phyloP scores from a whole-genome alignment of 2,888 invertebrate genomes.

The Heliothis peltigera region DNA sequence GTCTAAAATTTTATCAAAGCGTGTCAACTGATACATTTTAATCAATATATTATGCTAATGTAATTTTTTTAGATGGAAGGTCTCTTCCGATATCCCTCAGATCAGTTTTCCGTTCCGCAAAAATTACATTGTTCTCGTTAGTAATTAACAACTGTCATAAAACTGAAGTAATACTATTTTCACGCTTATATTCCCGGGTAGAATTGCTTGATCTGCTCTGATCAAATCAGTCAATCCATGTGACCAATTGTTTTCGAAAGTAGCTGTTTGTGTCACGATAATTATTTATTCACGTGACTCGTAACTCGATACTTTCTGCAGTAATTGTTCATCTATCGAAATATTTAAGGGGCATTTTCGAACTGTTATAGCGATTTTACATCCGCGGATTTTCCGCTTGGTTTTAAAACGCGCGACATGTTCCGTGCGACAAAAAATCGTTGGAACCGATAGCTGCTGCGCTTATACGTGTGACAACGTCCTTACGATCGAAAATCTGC shows the following conservation, averaged over 20 bases:
- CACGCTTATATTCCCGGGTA: conserved; percentile 35
- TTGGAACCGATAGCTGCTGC: no score
- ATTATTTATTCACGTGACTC: conserved; percentile 30
- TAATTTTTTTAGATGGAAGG: background rate
- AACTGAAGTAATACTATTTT: conserved; percentile 9
- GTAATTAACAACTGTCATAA: conserved; percentile 11
- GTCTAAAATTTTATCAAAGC: conserved; percentile 20
- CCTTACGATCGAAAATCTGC: no score
- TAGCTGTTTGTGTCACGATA: conserved; percentile 13
- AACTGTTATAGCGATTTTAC: no score
- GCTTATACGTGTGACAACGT: no score
- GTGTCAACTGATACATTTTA: conserved; percentile 17
- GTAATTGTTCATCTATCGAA: background rate
- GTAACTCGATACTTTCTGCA: conserved; percentile 15
- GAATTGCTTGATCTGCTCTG: conserved; percentile 15
- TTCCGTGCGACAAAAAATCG: no score
- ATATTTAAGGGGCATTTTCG: background rate
- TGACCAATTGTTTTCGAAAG: conserved; percentile 23
- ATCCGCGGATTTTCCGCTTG: no score
- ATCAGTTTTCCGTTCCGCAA: background rate
- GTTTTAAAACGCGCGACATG: no score
- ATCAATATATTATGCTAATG: background rate
- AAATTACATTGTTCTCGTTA: background rate
- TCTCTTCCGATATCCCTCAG: background rate
- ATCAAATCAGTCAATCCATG: conserved; percentile 16